A percentile compares a stretch with the other conserved stretches of the same genome.
Evolutionary conservation across 1,140 invertebrate genomes (phyloP).

Genomic region (Drosophila fuyamai): DNA sequence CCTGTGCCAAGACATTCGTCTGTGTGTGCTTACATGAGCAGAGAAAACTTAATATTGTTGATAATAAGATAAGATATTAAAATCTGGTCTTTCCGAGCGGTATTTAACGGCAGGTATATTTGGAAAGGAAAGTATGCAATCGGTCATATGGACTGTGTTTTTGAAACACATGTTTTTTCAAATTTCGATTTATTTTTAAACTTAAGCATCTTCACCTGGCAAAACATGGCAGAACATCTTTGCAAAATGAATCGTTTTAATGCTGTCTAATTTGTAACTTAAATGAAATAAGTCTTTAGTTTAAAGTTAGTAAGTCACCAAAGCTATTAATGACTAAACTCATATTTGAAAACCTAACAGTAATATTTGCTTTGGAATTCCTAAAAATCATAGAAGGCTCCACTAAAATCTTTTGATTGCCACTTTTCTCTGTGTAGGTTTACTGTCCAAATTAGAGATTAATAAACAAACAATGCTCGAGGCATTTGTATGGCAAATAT

Average conservation of each 20-base stretch:
- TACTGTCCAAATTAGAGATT: constrained; percentile 68
- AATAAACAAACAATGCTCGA: constrained; percentile 65
- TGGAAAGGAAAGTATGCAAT: neutral
- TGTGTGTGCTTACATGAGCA: neutral
- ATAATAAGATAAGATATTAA: constrained; percentile 1
- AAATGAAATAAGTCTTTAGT: no score
- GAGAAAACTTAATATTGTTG: neutral
- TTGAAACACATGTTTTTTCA: neutral
- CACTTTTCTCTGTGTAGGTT: neutral
- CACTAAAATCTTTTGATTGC: neutral
- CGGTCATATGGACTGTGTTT: neutral
- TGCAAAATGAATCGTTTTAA: no score
- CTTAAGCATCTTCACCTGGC: neutral
- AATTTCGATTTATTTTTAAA: constrained; percentile 1
- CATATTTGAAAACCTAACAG: no score
- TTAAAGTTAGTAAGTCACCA: no score
- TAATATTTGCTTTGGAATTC: no score
- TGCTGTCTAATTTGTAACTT: no score
- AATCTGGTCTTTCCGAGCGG: neutral
- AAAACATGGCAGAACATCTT: no score
- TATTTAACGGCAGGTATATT: neutral
- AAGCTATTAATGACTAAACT: no score
- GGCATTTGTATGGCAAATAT: constrained; percentile 17
- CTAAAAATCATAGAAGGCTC: neutral
- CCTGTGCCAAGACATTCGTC: constrained; percentile 7